Base-by-base conservation (phyloP, 92 coral and sea anemone genomes). In the Zoanthus solanderi region DNA sequence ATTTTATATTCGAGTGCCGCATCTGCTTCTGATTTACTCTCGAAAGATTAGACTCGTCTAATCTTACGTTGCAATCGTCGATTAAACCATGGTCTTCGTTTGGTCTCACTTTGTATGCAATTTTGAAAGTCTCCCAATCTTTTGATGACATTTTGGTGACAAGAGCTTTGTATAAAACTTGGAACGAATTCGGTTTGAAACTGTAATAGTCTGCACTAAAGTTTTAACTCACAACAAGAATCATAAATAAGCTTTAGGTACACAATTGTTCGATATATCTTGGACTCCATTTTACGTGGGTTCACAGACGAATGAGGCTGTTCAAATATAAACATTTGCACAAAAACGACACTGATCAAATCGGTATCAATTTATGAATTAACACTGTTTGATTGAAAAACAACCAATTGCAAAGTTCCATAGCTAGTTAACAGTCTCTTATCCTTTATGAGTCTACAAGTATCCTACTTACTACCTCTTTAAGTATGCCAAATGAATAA, bases 101-200 rank as follows among this genome's bases (percentile, higher is more conserved):
- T 9, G 92, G 94, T n/a, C 94, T 78, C n/a, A 91, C 66, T 32
- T 90, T 89, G 4, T 71, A 15, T n/a, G 88, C 67, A 67, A 83
- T 77, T 77, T 84, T 91, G 18, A 91, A 86, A 73, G 81, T 88
- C 10, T 78, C 94, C 94, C 94, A 91, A 29, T 84, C 87, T 66
- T 87, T 88, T 58, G 92, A 90, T 75, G 90, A 83, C 93, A 48
- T 65, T 30, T 52, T 30, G 45, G 68, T 14, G 29, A 12, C 56
- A 50, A 50, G 56, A 7, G 56, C 56, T 68, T 68, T 34, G 28
- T 66, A 1, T 2, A 2, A 37, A 37, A n/a, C 30, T 74, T 45
- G 30, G 9, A 30, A 69, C 3, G 15, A 69, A 30, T 12, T 12
- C 12, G 5, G 34, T 9, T 30, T 16, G 47, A 69, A 30, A 44